Conservation (phyloP, 2,113 vertebrate species). For the Aix galericulata region DNA sequence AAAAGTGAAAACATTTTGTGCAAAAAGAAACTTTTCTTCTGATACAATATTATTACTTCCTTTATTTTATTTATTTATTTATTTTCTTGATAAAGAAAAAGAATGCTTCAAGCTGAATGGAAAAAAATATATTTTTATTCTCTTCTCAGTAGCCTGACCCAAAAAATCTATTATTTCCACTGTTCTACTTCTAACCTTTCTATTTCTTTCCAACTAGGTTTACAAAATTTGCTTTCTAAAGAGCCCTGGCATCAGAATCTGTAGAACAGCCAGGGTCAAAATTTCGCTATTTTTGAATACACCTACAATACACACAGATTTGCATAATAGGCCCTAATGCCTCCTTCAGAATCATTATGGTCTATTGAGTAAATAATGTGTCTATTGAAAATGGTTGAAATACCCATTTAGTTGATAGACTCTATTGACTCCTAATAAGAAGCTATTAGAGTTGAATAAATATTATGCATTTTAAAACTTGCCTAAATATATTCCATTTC, state of each 20-base stretch:
- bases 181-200: conserved; percentile 34
- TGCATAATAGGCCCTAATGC: conserved; percentile 71
- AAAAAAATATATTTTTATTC: background rate
- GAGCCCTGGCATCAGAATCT: conserved; percentile 11
- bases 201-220: conserved; percentile 34
- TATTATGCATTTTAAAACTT: conserved; percentile 66
- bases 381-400: conserved; percentile 68
- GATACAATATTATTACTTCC: background rate
- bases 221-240: conserved; percentile 51
- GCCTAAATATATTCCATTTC: conserved; percentile 58
- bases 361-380: conserved; percentile 69
- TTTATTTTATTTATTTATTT: background rate
- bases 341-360: conserved; percentile 67
- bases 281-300: conserved; percentile 50
- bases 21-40: conserved; percentile 4
- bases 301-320: conserved; percentile 55
- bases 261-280: conserved; percentile 54
- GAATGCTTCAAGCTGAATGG: background rate
- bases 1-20: background rate
- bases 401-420: conserved; percentile 64
- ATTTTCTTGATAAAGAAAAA: background rate
- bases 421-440: conserved; percentile 70
- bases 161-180: conserved; percentile 13
- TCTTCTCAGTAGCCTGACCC: background rate
- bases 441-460: conserved; percentile 70